These are phyloP conservation scores for Ellobius talpinus DNA, from an alignment of 2,113 vertebrate species.

Conservation along the genomic window DNA sequence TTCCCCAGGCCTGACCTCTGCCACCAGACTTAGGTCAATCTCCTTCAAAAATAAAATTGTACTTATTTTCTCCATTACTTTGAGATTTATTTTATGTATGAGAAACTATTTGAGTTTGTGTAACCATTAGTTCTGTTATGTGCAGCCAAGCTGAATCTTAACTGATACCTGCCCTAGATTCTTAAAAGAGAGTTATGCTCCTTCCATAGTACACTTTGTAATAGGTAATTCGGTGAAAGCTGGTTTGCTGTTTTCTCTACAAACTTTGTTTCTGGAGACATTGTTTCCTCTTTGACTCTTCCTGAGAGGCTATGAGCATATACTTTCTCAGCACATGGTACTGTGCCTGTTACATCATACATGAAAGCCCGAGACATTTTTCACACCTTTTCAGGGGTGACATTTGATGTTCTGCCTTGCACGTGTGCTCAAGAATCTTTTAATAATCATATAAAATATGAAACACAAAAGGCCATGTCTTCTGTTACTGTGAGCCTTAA, in stretches of 20 bases:
- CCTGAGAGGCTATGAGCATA: neutral
- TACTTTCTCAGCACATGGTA: neutral
- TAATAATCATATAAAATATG: neutral
- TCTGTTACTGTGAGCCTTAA: neutral
- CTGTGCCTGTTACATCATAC: neutral
- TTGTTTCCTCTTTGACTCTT: neutral
- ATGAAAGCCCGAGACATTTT: neutral
- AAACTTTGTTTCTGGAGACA: neutral
- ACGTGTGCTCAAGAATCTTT: neutral
- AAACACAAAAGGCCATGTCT: neutral
- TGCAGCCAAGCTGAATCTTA: neutral
- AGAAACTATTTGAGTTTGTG: neutral
- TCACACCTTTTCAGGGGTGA: neutral
- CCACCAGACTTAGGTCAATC: neutral
- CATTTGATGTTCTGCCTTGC: neutral
- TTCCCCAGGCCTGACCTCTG: neutral
- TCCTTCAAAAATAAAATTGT: constrained; percentile 4
- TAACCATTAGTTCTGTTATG: neutral
- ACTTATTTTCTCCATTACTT: neutral
- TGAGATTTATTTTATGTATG: neutral
- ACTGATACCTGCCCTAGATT: neutral
- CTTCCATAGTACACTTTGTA: neutral
- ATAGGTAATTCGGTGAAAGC: neutral
- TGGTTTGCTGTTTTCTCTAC: neutral
- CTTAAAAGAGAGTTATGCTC: neutral